Evolutionary conservation across 2,888 invertebrate species (phyloP).

Genomic region (Cerastis leucographa): DNA sequence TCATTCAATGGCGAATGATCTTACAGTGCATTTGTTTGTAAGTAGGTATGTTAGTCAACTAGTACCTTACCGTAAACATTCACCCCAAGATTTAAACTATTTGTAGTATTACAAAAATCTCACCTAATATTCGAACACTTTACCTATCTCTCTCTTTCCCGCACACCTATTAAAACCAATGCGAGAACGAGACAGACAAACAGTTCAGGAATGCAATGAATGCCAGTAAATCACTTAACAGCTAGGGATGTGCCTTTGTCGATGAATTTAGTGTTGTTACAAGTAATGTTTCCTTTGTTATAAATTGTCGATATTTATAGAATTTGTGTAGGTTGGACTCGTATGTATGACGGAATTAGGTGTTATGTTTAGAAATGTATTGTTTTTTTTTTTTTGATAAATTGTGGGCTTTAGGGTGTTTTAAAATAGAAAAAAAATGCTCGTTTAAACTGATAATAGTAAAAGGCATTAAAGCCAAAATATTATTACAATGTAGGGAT

Average conservation of each 20-base stretch:
- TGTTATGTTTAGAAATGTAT: not conserved
- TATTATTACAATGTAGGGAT: not conserved
- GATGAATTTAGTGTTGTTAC: constrained; percentile 55
- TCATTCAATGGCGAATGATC: no score
- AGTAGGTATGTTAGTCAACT: not conserved
- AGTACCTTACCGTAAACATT: constrained; percentile 13
- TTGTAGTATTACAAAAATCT: constrained; percentile 40
- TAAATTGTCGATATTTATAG: constrained; percentile 38
- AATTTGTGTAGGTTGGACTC: constrained; percentile 10
- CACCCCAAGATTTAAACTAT: constrained; percentile 14
- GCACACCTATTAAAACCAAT: not conserved
- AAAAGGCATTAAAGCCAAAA: not conserved
- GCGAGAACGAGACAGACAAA: constrained; percentile 27
- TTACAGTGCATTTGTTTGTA: no score
- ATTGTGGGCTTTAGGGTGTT: not conserved
- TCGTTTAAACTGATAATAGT: not conserved
- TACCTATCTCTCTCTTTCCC: constrained; percentile 5
- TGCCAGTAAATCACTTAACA: constrained; percentile 64
- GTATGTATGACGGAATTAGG: constrained; percentile 10
- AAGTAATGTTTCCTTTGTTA: constrained; percentile 51
- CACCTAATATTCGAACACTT: constrained; percentile 16
- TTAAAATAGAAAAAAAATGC: not conserved
- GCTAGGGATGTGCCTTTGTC: constrained; percentile 60
- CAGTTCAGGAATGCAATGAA: constrained; percentile 36
- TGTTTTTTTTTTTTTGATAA: not conserved